A percentile compares a stretch with the other conserved stretches of the same genome.
These are phyloP conservation scores for Rhynchotus rufescens DNA, from an alignment of 2,797 vertebrate genomes.

Conservation along the genomic window DNA sequence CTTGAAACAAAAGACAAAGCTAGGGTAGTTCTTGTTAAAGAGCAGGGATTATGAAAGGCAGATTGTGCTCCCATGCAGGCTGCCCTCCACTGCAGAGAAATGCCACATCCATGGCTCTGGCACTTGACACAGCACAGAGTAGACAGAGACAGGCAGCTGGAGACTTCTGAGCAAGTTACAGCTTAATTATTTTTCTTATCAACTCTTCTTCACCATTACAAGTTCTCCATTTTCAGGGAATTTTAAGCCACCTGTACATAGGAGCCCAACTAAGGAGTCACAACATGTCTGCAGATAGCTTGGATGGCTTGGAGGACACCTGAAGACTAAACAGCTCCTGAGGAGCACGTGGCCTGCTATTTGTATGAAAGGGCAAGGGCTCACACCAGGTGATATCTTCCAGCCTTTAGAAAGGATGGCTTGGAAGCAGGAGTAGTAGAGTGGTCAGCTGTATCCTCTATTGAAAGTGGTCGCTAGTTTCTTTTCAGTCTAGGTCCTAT, in stretches of 20 bases:
- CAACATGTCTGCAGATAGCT: rapidly evolving
- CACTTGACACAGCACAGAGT: background rate
- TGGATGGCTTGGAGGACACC: background rate
- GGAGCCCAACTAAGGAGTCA: background rate
- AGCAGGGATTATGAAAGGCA: background rate
- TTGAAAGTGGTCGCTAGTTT: background rate
- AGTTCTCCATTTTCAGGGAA: background rate
- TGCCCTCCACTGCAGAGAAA: background rate
- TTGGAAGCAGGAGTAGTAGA: background rate
- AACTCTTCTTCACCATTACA: background rate
- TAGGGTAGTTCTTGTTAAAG: background rate
- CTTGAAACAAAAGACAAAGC: background rate
- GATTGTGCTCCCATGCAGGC: background rate
- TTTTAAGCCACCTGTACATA: background rate
- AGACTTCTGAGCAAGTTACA: background rate
- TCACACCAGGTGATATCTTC: background rate
- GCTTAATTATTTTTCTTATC: background rate
- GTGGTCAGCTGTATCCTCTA: background rate
- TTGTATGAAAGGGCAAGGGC: background rate
- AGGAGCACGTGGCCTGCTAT: background rate
- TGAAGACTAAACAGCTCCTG: background rate
- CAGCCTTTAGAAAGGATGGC: background rate
- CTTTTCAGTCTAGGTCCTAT: background rate
- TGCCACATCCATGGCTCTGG: background rate
- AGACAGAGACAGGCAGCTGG: background rate